Base-by-base conservation (phyloP, 2,113 vertebrate species). In the Mus spicilegus region DNA sequence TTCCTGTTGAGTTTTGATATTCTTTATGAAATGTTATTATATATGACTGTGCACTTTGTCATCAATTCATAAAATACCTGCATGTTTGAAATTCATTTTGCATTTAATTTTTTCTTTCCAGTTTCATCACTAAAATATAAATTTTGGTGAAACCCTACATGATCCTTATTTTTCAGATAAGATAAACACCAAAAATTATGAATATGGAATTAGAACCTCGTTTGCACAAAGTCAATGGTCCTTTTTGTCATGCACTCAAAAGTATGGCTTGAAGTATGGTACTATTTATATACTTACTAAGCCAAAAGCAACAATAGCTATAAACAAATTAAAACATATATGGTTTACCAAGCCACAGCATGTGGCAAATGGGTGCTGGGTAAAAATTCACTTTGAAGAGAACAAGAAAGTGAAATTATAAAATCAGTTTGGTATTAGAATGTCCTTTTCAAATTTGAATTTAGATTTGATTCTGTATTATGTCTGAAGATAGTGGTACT, bases 161-260 rank as follows among this genome's bases (percentile, higher is more conserved):
- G 65, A 91, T 87, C n/a, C 4, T 86, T 93, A 85, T 95, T 87
- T 87, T 89, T 56, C 30, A 76, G 36, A 91, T 85, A 49, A 81
- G 84, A 67, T 11, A 42, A 93, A 82, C 22, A 91, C 20, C 13
- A 5, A 73, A 46, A 96, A 84, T 92, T 28, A 70, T 10, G 16
- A 94, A 80, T 13, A 8, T 80, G 42, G 30, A 54, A 75, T 76
- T 96, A 89, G 30, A 96, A 80, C 24, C 14, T 54, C 77, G 22
- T 22, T 82, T 81, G 14, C 9, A 65, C 75, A 56, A 67, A 67
- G 77, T 73, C 49, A 76, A 24, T 76, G 36, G 6, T 89, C 36
- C 30, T 22, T 89, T 96, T 56, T 93, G 42, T 91, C 14, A 77
- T 87, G 7, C 11, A 56, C 91, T 90, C 36, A 4, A 73, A 16